A percentile compares a stretch with the other conserved stretches of the same genome.
Evolutionary conservation across 2,797 vertebrate genomes (phyloP).

Genomic region (Protosalanx chinensis): DNA sequence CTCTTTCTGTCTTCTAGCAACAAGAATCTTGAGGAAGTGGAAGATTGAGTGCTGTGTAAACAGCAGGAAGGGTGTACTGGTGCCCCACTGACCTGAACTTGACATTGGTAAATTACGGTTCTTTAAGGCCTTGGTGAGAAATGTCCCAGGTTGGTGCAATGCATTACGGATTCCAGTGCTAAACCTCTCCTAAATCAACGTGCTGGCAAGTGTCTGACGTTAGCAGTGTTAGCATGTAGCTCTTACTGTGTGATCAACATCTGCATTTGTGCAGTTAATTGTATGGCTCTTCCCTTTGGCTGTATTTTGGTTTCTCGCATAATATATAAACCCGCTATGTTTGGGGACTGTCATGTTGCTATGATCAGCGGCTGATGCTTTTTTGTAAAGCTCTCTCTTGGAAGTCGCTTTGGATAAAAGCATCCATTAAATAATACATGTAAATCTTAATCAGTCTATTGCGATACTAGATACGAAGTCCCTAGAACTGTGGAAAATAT

Average conservation of each 20-base stretch:
- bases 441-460: too few species aligned
- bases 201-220: not conserved
- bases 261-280: too few species aligned
- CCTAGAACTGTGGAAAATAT: too few species aligned
- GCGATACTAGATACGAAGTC: too few species aligned
- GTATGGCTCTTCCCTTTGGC: too few species aligned
- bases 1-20: not conserved
- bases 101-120: slow-evolving; percentile 41
- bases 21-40: not conserved
- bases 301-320: too few species aligned
- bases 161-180: slow-evolving; percentile 38
- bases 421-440: too few species aligned
- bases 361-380: too few species aligned
- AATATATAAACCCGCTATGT: too few species aligned
- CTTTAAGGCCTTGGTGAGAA: slow-evolving; percentile 45
- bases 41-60: slow-evolving; percentile 14
- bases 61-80: slow-evolving; percentile 30
- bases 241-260: not conserved
- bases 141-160: slow-evolving; percentile 52
- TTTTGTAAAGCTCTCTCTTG: too few species aligned
- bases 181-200: slow-evolving; percentile 16
- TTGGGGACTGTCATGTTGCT: too few species aligned
- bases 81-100: slow-evolving; percentile 22
- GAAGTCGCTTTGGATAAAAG: too few species aligned
- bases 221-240: not conserved